Conservation (phyloP, 2,888 invertebrate genomes). For the Elgonia sp. region DNA sequence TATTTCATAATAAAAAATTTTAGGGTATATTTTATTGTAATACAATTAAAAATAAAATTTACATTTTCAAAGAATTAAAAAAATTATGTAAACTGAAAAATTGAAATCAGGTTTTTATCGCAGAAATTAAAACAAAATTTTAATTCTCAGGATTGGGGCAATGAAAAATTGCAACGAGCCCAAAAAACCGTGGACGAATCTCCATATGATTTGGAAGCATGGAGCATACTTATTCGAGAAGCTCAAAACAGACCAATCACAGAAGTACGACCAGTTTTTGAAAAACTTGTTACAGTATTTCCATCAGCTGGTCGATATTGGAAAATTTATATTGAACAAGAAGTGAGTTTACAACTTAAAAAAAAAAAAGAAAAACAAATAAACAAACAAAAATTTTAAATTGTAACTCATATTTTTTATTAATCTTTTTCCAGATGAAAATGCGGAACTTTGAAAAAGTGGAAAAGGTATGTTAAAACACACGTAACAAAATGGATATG, state of each 20-base stretch:
- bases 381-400: background rate
- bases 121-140: too few relatives aligned
- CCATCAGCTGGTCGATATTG: conserved; percentile 99
- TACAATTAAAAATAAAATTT: too few relatives aligned
- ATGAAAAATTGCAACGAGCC: conserved; percentile 93
- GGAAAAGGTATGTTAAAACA: conserved; percentile 94
- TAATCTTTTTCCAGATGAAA: conserved; percentile 93
- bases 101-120: too few relatives aligned
- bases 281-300: conserved; percentile 97
- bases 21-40: too few relatives aligned
- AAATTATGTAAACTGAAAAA: too few relatives aligned
- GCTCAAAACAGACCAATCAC: conserved; percentile 95
- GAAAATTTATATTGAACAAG: conserved; percentile 99
- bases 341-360: conserved; percentile 88
- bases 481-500: conserved; percentile 54
- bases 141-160: conserved; percentile 93
- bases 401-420: background rate
- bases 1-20: too few relatives aligned
- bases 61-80: too few relatives aligned
- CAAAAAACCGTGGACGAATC: conserved; percentile 95
- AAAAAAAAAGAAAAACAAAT: background rate
- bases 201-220: conserved; percentile 98
- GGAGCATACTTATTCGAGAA: conserved; percentile 98
- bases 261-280: conserved; percentile 96
- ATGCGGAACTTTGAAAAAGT: conserved; percentile 98